A percentile compares a stretch with the other conserved stretches of the same genome.
Evolutionary conservation across 2,888 invertebrate species (phyloP).

Genomic region (Elmis aenea): DNA sequence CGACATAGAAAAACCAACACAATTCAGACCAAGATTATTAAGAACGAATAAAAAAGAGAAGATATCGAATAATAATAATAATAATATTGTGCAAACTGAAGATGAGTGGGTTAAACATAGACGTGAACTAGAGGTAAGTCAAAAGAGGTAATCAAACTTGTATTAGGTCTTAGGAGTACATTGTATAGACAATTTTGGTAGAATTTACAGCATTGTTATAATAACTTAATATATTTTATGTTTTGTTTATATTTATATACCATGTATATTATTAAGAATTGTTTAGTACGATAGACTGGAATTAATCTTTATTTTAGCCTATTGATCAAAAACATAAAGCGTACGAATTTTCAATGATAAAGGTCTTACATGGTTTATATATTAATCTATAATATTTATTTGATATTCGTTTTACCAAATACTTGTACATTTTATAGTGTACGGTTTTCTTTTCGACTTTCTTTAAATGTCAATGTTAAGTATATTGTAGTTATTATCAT

Average conservation of each 20-base stretch:
- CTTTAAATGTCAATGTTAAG: no score
- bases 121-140: constrained; percentile 38
- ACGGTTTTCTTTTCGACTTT: no score
- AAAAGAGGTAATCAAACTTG: constrained; percentile 41
- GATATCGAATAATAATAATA: constrained; percentile 32
- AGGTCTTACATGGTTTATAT: no score
- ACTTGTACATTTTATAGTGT: no score
- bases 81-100: constrained; percentile 26
- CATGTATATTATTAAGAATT: constrained; percentile 29
- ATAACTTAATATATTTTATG: constrained; percentile 39
- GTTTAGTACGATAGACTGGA: constrained; percentile 23
- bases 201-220: constrained; percentile 29
- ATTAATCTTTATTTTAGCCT: no score
- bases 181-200: background rate
- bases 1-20: constrained; percentile 30
- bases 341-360: no score
- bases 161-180: constrained; percentile 10
- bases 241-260: constrained; percentile 32
- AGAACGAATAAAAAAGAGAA: constrained; percentile 38
- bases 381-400: no score
- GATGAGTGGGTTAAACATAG: constrained; percentile 43
- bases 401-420: no score
- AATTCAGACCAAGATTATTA: constrained; percentile 41
- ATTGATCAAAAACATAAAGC: no score
- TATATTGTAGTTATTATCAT: no score